Conservation (phyloP, 64 coral and sea anemone species). For the Montipora sp. region DNA sequence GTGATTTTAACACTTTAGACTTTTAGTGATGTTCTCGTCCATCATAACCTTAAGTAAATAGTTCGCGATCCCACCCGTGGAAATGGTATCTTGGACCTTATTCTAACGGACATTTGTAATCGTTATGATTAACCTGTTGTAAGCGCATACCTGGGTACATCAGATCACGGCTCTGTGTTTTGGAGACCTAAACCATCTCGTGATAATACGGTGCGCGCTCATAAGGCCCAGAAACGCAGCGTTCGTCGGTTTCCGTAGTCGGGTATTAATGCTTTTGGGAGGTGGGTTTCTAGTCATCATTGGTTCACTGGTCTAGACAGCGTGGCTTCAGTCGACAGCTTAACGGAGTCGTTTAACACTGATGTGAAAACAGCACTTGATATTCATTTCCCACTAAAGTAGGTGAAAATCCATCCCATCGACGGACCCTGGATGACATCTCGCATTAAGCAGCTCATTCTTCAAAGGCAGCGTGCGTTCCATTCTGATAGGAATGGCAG, state of each 20-base stretch:
- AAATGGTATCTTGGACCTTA: slow-evolving; percentile 22
- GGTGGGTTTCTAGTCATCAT: neutral
- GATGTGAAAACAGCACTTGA: neutral
- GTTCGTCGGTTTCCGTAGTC: too few species aligned
- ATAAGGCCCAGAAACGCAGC: neutral
- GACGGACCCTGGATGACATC: slow-evolving; percentile 38
- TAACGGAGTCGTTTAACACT: slow-evolving; percentile 22
- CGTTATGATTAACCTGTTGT: slow-evolving; percentile 5
- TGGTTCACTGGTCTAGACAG: neutral
- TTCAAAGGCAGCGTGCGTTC: slow-evolving; percentile 46
- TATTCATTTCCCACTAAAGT: neutral
- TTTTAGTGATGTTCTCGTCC: too few species aligned
- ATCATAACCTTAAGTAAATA: neutral
- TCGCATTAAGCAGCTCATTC: slow-evolving; percentile 46
- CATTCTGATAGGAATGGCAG: slow-evolving; percentile 2
- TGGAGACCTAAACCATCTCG: neutral
- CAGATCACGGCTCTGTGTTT: neutral
- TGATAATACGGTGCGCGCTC: neutral
- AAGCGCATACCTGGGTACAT: slow-evolving; percentile 3
- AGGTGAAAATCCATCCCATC: too few species aligned
- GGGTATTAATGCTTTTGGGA: too few species aligned
- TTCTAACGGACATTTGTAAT: slow-evolving; percentile 5
- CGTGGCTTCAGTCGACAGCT: neutral
- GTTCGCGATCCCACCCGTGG: slow-evolving; percentile 15
- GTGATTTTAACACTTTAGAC: too few species aligned